Evolutionary conservation across 1,140 invertebrate species (phyloP), one percentile per base, ranked within the genome.

Genomic region (Saccostrea cuccullata): DNA sequence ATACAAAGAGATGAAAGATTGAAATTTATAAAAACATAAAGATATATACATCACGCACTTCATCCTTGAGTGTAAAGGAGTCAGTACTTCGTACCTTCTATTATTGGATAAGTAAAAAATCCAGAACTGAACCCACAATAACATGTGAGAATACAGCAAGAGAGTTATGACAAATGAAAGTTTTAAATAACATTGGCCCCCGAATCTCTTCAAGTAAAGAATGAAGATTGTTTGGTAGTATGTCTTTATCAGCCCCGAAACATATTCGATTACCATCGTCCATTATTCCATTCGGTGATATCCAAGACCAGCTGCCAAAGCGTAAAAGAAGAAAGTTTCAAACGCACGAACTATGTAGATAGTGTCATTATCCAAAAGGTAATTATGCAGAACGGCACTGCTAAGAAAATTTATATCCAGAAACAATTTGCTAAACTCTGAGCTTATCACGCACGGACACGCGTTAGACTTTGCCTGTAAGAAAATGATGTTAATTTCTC

Each of bases 221-320:
- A 67, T 20, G 60, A 67, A 67, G 20, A 67, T 67, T n/a, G 60
- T 67, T 67, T 67, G 60, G 23, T 67, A 67, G 60, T n/a, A 67
- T 17, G 60, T 67, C 4, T 67, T 20, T 67, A 23, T 67, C 60
- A 67, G 20, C 8, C 20, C 20, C 60, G n/a, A 20, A n/a, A 23
- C 8, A 5, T 67, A 67, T 67, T 67, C 20, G 5, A 67, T 17
- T 5, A 23, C 2, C 20, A 8, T 67, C 60, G 0, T 47, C 20
- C 20, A 20, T 67, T 9, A 8, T 67, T 23, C 60, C 23, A 20
- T 67, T n/a, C 23, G 60, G n/a, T 67, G 20, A 4, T 67, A 23
- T 67, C 5, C 60, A 67, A 23, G 9, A 47, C 47, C 60, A 9
- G 23, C 60, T 20, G 15, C 60, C 23, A 67, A 20, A 9, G 60